Evolutionary conservation across 2,797 vertebrate species (phyloP).

Genomic region (Calcarius lapponicus): DNA sequence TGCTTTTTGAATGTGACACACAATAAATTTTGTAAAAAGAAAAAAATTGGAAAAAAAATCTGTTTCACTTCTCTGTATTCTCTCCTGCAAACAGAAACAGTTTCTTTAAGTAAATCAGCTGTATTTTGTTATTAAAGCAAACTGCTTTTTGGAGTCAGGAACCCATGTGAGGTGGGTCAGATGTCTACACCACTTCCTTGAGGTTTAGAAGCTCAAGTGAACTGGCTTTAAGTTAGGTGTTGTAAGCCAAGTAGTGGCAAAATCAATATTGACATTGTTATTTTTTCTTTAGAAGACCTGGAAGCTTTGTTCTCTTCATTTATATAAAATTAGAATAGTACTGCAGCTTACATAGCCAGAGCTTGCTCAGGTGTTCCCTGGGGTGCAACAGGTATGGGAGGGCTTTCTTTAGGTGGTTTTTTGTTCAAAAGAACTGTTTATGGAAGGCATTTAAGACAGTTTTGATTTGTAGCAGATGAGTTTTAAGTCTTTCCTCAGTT

Average conservation of each 20-base stretch:
- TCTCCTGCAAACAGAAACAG: conserved; percentile 86
- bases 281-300: not conserved
- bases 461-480: not conserved
- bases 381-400: not conserved
- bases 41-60: not conserved
- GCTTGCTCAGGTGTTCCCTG: not conserved
- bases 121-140: conserved; percentile 56
- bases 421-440: not conserved
- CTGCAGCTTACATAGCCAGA: not conserved
- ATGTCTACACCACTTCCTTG: conserved; percentile 4
- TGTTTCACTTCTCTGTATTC: conserved; percentile 74
- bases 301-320: conserved; percentile 1
- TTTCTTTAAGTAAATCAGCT: conserved; percentile 33
- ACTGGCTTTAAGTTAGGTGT: not conserved
- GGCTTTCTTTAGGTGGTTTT: not conserved
- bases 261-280: not conserved
- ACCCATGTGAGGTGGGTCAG: not conserved
- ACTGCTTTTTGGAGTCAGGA: conserved; percentile 30
- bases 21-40: conserved; percentile 36
- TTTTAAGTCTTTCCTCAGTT: not conserved
- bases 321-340: not conserved
- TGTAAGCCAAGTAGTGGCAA: not conserved
- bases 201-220: not conserved
- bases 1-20: conserved; percentile 84
- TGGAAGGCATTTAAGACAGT: not conserved